Evolutionary conservation across 2,888 invertebrate species (phyloP).

Genomic region (Tromatobia lineatoria): DNA sequence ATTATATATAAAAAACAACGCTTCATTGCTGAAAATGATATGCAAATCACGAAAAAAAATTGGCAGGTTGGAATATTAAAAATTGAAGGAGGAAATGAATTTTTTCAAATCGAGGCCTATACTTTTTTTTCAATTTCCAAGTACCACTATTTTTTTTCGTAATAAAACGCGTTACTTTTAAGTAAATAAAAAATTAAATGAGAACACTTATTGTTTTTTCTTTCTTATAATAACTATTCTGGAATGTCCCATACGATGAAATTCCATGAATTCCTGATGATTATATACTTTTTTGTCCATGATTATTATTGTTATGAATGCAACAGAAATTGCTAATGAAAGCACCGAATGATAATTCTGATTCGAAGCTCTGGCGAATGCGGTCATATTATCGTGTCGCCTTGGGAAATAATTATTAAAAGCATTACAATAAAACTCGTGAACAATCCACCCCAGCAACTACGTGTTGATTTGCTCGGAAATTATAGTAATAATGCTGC

Average conservation of each 20-base stretch:
- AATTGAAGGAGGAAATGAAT: too few species aligned
- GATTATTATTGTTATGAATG: background rate
- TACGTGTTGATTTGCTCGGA: background rate
- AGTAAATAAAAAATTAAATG: too few species aligned
- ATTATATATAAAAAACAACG: too few species aligned
- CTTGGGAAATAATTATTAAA: background rate
- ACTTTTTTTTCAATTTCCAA: too few species aligned
- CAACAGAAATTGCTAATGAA: background rate
- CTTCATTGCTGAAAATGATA: too few species aligned
- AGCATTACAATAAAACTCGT: background rate
- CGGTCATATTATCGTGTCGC: background rate
- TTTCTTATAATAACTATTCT: too few species aligned
- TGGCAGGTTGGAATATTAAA: too few species aligned
- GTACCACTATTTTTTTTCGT: too few species aligned
- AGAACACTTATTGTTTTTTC: too few species aligned
- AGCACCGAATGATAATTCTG: background rate
- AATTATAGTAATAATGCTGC: background rate
- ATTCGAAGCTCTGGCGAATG: background rate
- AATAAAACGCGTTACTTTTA: too few species aligned
- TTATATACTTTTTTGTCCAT: background rate
- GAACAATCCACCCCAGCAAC: background rate
- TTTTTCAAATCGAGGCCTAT: too few species aligned
- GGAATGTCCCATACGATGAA: background rate
- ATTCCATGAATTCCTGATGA: background rate
- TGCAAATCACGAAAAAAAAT: too few species aligned